These are phyloP conservation scores for Capreolus pygargus DNA, from an alignment of 2,113 vertebrate genomes.

Conservation along the genomic window DNA sequence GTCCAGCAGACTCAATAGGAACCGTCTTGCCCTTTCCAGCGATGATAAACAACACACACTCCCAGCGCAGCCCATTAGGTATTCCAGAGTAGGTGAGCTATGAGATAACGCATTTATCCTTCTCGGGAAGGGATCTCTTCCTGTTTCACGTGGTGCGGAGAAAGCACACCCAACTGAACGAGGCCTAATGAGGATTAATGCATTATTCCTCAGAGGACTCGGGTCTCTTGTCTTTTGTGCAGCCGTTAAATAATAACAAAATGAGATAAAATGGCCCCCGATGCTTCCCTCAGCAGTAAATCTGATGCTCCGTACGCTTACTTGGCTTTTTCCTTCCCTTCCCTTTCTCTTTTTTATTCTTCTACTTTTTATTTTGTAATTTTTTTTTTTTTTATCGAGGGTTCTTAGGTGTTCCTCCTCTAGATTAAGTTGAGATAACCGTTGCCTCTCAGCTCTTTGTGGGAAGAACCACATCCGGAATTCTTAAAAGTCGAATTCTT, in stretches of 20 bases:
- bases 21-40: slow-evolving; percentile 70
- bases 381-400: background rate
- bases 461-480: background rate
- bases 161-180: slow-evolving; percentile 70
- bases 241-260: slow-evolving; percentile 71
- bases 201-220: slow-evolving; percentile 73
- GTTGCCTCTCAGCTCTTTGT: background rate
- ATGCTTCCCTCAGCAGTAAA: background rate
- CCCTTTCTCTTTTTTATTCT: background rate
- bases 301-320: background rate
- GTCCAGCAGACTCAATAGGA: slow-evolving; percentile 62
- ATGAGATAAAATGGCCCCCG: slow-evolving; percentile 66
- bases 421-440: background rate
- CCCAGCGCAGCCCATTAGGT: slow-evolving; percentile 68
- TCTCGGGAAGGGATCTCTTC: slow-evolving; percentile 71
- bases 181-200: slow-evolving; percentile 84
- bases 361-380: background rate
- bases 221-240: slow-evolving; percentile 71
- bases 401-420: background rate
- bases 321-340: background rate
- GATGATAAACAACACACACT: slow-evolving; percentile 76
- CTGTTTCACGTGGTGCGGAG: slow-evolving; percentile 68
- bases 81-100: slow-evolving; percentile 78
- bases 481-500: background rate
- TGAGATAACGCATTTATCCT: slow-evolving; percentile 78